phyloP scores from a whole-genome alignment of 2,888 invertebrate genomes.

The Liposcelis brunnea region DNA sequence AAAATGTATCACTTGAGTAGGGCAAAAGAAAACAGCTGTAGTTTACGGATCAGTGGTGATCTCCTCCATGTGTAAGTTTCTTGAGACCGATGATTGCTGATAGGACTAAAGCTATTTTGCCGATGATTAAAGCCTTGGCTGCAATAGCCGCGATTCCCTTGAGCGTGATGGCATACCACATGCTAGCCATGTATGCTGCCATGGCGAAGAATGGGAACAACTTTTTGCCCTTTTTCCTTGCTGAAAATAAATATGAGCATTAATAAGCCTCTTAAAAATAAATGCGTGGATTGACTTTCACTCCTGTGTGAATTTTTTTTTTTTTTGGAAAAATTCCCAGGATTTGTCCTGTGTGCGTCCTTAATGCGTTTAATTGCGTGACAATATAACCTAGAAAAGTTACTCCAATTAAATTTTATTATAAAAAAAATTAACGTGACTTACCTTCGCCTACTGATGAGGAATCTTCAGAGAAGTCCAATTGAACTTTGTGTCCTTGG shows the following conservation, averaged over 20 bases:
- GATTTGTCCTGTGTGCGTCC: no score
- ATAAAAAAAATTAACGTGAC: no score
- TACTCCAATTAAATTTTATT: no score
- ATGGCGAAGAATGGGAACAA: constrained; percentile 1
- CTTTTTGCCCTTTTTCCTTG: constrained; percentile 5
- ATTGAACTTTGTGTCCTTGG: neutral
- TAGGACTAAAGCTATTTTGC: constrained; percentile 2
- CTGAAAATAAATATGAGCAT: neutral
- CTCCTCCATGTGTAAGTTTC: neutral
- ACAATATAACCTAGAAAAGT: no score
- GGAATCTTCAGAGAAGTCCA: neutral
- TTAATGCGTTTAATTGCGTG: no score
- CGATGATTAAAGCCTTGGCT: constrained; percentile 5
- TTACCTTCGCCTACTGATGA: constrained; percentile 3
- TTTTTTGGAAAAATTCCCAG: no score
- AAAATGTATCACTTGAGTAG: neutral
- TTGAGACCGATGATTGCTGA: constrained; percentile 8
- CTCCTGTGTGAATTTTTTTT: no score
- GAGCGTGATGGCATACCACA: constrained; percentile 8
- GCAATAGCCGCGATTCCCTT: constrained; percentile 7
- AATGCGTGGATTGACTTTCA: no score
- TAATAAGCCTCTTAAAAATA: no score
- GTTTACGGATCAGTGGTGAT: neutral
- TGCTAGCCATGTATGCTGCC: constrained; percentile 7
- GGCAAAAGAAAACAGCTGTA: constrained; percentile 5